Base-by-base conservation (phyloP, 2,888 invertebrate genomes). In the Orthosia gothica region DNA sequence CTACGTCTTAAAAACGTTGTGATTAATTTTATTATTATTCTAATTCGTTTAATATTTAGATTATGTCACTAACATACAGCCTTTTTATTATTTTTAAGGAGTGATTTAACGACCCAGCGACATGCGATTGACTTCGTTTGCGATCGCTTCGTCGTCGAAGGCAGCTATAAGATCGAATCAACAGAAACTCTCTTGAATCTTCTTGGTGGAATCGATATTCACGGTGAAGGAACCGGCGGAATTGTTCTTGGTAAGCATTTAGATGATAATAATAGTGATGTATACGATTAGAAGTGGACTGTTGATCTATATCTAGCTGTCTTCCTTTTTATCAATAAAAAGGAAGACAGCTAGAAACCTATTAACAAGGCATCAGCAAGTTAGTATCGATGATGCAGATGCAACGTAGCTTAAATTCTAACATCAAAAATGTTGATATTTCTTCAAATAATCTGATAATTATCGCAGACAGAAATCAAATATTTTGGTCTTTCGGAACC, bases 221-320 rank as follows among this genome's bases (percentile, higher is more conserved):
- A 83, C 20, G 85, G 85, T 13, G 63, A 85, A 61, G 85, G 85
- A 63, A 63, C 67, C 13, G 73, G 68, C 49, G 16, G 45, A 9
- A 0, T 81, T 3, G 64, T 20, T 16, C 23, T 70, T 62, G 81
- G 85, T 85, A 78, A 68, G 75, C 16, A 50, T 59, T 50, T 32
- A 13, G 1, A 49, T 54, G 3, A 57, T 16, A 12, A 13, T 49
- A 16, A 26, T 32, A 52, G 47, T 40, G n/a, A 47, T 11, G 1
- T 40, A 18, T 20, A 9, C 9, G 5, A 32, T 32, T 7, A 32
- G 7, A 32, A 0, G 5, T 32, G 32, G 32, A 32, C 32, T n/a
- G n/a, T n/a, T n/a, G n/a, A n/a, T n/a, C n/a, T n/a, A n/a, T n/a
- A n/a, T n/a, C n/a, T n/a, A n/a, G n/a, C n/a, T n/a, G n/a, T n/a